These are phyloP conservation scores for Heliconius eleuchia DNA, from an alignment of 1,140 invertebrate species.

Conservation along the genomic window DNA sequence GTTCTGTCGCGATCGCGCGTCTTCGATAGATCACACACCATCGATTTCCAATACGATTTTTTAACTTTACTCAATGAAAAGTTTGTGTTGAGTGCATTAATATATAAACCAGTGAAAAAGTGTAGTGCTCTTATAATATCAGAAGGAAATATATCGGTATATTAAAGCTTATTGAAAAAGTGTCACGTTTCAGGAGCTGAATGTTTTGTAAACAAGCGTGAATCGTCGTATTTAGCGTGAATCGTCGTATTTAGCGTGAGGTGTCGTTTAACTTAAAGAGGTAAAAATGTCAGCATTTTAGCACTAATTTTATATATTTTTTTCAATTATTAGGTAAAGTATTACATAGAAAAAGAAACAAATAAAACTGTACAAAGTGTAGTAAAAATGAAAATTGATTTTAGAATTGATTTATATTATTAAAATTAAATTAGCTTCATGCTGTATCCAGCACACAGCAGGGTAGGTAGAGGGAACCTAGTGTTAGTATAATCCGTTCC, in stretches of 20 bases:
- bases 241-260: slow-evolving; percentile 36
- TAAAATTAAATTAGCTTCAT: no score
- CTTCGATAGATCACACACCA: slow-evolving; percentile 55
- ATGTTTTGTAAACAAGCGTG: slow-evolving; percentile 48
- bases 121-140: slow-evolving; percentile 39
- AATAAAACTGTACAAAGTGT: no score
- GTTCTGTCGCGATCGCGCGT: slow-evolving; percentile 61
- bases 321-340: no score
- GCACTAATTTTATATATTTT: background rate
- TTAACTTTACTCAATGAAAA: slow-evolving; percentile 73
- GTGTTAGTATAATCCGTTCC: no score
- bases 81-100: slow-evolving; percentile 45
- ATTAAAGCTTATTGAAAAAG: background rate
- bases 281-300: slow-evolving; percentile 17
- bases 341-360: no score
- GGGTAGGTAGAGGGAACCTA: no score
- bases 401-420: no score
- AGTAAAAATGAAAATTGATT: no score
- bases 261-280: slow-evolving; percentile 28
- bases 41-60: slow-evolving; percentile 59
- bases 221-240: slow-evolving; percentile 37
- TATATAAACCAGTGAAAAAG: slow-evolving; percentile 39
- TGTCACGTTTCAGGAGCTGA: slow-evolving; percentile 42
- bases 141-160: slow-evolving; percentile 11
- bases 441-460: no score